phyloP scores from a whole-genome alignment of 2,797 vertebrate genomes.

The Peromyscus attwateri region DNA sequence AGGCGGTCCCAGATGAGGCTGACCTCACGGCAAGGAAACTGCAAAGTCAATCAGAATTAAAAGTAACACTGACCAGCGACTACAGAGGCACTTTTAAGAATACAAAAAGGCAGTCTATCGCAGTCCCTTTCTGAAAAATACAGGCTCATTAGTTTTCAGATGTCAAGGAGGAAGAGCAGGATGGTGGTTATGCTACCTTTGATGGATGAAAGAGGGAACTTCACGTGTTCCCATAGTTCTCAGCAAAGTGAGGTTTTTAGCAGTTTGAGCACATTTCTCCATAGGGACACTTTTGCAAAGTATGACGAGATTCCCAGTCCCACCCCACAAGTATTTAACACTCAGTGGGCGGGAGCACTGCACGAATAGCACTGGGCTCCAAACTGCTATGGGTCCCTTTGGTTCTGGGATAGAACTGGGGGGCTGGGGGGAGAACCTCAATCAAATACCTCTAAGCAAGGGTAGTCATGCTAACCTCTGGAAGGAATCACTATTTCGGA shows the following conservation, averaged over 20 bases:
- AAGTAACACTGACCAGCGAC: slow-evolving; percentile 27
- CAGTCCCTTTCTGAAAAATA: background rate
- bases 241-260: background rate
- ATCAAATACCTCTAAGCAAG: background rate
- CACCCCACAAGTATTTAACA: background rate
- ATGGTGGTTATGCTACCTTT: background rate
- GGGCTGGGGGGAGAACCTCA: background rate
- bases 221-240: background rate
- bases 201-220: background rate
- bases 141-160: slow-evolving; percentile 16
- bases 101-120: slow-evolving; percentile 33
- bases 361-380: background rate
- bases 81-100: slow-evolving; percentile 65
- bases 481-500: background rate
- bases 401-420: background rate
- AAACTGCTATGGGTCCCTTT: background rate
- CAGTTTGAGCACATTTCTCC: background rate
- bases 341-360: background rate
- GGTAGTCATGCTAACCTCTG: background rate
- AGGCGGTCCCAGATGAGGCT: slow-evolving; percentile 65
- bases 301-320: slow-evolving; percentile 14
- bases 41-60: slow-evolving; percentile 59
- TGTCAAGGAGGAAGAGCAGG: background rate
- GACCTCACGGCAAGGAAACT: slow-evolving; percentile 61
- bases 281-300: slow-evolving; percentile 33